Percentiles rank a stretch among this genome's conserved stretches.
Conservation (phyloP, 1,140 invertebrate species). For the Cydia pomonella region DNA sequence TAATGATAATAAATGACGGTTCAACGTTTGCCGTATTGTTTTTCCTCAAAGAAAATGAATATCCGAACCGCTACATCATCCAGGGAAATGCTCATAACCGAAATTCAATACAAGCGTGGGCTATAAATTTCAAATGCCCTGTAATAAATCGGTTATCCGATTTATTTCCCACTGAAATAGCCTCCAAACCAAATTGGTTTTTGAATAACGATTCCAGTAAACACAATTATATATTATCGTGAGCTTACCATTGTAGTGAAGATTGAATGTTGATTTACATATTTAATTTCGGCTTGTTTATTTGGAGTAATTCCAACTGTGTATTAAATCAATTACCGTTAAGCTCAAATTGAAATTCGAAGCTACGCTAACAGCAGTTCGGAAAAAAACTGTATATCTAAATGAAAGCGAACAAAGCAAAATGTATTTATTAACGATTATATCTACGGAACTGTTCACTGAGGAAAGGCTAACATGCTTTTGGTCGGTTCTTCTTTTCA, state of each 20-base stretch:
- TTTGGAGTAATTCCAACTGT: not conserved
- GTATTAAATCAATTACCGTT: constrained; percentile 48
- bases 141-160: constrained; percentile 57
- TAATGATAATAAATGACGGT: constrained; percentile 1
- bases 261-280: constrained; percentile 47
- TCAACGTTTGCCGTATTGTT: constrained; percentile 15
- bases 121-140: constrained; percentile 47
- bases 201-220: constrained; percentile 58
- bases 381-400: too few species aligned
- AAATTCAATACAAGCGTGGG: constrained; percentile 46
- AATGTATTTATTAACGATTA: too few species aligned
- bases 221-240: constrained; percentile 41
- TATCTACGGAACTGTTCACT: too few species aligned
- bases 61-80: constrained; percentile 23
- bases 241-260: constrained; percentile 43
- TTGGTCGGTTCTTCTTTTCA: too few species aligned
- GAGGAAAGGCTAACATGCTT: too few species aligned
- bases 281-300: not conserved
- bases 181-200: constrained; percentile 63
- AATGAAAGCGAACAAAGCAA: too few species aligned
- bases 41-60: constrained; percentile 25
- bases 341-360: too few species aligned
- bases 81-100: constrained; percentile 33
- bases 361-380: too few species aligned
- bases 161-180: constrained; percentile 57